Percentiles rank a stretch among this genome's conserved stretches.
Conservation (phyloP, 2,797 vertebrate genomes). For the Telmatherina bonti region DNA sequence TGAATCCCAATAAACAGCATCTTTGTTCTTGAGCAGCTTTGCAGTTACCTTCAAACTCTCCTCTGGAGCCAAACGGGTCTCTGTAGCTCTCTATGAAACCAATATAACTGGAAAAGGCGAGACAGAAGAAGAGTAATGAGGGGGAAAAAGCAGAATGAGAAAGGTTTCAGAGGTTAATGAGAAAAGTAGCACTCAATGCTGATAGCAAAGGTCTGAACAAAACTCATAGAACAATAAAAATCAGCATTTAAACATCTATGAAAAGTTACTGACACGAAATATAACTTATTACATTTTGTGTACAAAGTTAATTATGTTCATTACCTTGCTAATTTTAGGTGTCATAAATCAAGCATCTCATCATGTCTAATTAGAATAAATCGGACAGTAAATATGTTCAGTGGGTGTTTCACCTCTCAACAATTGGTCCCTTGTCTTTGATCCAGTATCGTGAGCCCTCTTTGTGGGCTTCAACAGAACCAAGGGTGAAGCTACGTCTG, state of each 20-base stretch:
- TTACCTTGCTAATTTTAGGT: neutral
- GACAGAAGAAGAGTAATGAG: neutral
- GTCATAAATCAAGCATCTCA: too few relatives aligned
- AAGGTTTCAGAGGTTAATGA: constrained; percentile 16
- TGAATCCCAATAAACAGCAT: constrained; percentile 13
- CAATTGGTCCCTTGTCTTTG: constrained; percentile 93
- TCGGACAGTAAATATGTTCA: fast-evolving
- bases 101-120: constrained; percentile 85
- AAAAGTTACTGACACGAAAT: neutral
- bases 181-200: neutral
- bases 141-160: constrained; percentile 4
- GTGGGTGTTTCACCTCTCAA: constrained; percentile 86
- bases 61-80: constrained; percentile 93
- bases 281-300: neutral
- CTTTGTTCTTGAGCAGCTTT: neutral
- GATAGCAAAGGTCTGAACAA: constrained; percentile 5
- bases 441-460: constrained; percentile 93
- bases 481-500: constrained; percentile 86
- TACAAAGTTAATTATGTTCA: neutral
- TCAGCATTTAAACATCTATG: neutral
- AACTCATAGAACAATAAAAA: neutral
- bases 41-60: constrained; percentile 93
- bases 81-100: constrained; percentile 97
- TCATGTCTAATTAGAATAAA: neutral
- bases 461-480: constrained; percentile 91